Base-by-base conservation (phyloP, 2,888 invertebrate genomes). In the Phalangium opilio region DNA sequence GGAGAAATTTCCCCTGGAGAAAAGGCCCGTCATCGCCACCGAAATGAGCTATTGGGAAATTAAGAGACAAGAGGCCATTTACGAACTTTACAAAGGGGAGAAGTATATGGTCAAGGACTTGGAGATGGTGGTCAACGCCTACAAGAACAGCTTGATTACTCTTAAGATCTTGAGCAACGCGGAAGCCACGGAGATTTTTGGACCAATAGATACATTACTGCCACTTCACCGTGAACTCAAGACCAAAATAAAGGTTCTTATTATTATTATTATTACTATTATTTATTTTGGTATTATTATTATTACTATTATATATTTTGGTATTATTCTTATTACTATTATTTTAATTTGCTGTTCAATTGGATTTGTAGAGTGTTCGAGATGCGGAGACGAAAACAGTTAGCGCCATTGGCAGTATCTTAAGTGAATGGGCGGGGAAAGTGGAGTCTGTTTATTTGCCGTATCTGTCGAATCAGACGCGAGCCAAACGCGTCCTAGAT, bases 11-110 rank as follows among this genome's bases (percentile, higher is more conserved):
- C 4, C 27, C 8, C 5, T 7, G 8, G 27, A 27, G 4, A 27
- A 27, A 8, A 27, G 27, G 8, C 27, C 27, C 4, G 27, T 8
- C 27, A 27, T 27, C 8, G 27, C 27, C 27, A 8, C 27, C 4
- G 27, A 27, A 27, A 38, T 38, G 38, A 38, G 38, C 14, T 18
- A 38, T n/a, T 17, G n/a, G 18, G 38, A 38, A 38, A 10, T 38
- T 8, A 38, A 38, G n/a, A 10, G 38, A 17, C 38, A 38, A 38
- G 38, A 38, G 38, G 38, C 38, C 10, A 38, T 38, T n/a, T 38
- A 17, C 18, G 38, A 38, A 38, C 38, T 38, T 15, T 38, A 38
- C 18, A 15, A 12, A 18, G 38, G 38, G 18, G 38, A 38, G 18
- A 18, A 38, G 18, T 15, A 38, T n/a, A n/a, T 38, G 2, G 38